A percentile compares a stretch with the other conserved stretches of the same genome.
These are phyloP conservation scores for Drosophila gunungcola DNA, from an alignment of 1,140 invertebrate genomes.

Conservation along the genomic window DNA sequence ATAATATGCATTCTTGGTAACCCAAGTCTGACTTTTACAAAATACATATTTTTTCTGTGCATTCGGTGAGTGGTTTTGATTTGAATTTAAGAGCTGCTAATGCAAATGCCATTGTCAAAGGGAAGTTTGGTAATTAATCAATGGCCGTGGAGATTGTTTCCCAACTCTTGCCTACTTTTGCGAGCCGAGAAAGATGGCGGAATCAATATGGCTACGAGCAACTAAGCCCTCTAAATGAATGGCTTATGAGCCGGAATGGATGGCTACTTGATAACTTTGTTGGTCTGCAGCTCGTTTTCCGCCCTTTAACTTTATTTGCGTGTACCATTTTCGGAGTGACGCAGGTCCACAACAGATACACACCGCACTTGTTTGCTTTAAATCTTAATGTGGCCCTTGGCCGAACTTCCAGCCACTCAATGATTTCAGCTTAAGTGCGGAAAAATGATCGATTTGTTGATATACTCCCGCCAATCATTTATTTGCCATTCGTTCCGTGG, in stretches of 20 bases:
- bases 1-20: too few relatives aligned
- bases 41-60: not conserved
- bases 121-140: constrained; percentile 45
- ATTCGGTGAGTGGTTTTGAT: constrained; percentile 47
- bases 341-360: constrained; percentile 38
- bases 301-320: constrained; percentile 18
- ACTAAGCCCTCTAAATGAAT: constrained; percentile 33
- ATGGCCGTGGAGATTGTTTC: constrained; percentile 18
- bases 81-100: constrained; percentile 45
- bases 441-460: constrained; percentile 52
- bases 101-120: constrained; percentile 60
- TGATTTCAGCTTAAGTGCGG: constrained; percentile 35
- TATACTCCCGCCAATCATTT: constrained; percentile 25
- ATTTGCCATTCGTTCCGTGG: constrained; percentile 27
- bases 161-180: constrained; percentile 48
- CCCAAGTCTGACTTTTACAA: not conserved
- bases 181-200: constrained; percentile 22
- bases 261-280: constrained; percentile 61
- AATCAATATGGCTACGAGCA: constrained; percentile 21
- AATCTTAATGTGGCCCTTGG: constrained; percentile 27
- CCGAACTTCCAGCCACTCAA: constrained; percentile 20
- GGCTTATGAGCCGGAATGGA: constrained; percentile 53
- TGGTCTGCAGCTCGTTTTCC: not conserved
- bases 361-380: constrained; percentile 37
- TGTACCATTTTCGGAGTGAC: constrained; percentile 46